Evolutionary conservation across 2,113 vertebrate species (phyloP), one percentile per base, ranked within the genome.

Genomic region (Ramphastos sulfuratus): DNA sequence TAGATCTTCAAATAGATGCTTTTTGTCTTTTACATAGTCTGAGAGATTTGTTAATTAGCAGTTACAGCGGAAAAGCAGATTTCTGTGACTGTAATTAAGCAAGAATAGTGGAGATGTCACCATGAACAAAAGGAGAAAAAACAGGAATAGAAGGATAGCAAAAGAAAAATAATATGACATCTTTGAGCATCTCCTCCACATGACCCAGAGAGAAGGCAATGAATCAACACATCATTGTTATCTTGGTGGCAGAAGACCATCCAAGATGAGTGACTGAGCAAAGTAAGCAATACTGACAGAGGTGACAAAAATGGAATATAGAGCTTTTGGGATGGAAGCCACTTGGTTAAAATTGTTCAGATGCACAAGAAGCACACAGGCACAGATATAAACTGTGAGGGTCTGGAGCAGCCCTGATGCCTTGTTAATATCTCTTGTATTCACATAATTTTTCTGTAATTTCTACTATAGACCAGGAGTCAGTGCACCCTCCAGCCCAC

Each of bases 201-300:
- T 42, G 27, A 30, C 72, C 28, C 44, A 72, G 27, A 13, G 39
- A 83, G 54, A 80, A 33, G 30, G 58, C 50, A 75, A 87, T 93
- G 80, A 87, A 94, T 94, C 82, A 83, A 85, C 37, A 72, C 21
- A 78, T 48, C 60, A 39, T 89, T 64, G 81, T 87, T 82, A 39
- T 73, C 71, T 76, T 59, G 18, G 52, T 85, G 64, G 79, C 52
- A 90, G 79, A 92, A 93, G 78, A 94, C 44, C 20, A 82, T 64
- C 60, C 42, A 81, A 83, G 78, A 71, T 33, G 70, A 94, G 27
- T 77, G 54, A 89, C 15, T 81, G 82, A 90, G 82, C 21, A 70
- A 88, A 78, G 37, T 27, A 89, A 83, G 59, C 52, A 71, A 30
- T 33, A 64, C 31, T 75, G 79, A 75, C 58, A 87, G 75, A 89